Evolutionary conservation across 1,140 invertebrate species (phyloP).

Genomic region (Manduca sexta): DNA sequence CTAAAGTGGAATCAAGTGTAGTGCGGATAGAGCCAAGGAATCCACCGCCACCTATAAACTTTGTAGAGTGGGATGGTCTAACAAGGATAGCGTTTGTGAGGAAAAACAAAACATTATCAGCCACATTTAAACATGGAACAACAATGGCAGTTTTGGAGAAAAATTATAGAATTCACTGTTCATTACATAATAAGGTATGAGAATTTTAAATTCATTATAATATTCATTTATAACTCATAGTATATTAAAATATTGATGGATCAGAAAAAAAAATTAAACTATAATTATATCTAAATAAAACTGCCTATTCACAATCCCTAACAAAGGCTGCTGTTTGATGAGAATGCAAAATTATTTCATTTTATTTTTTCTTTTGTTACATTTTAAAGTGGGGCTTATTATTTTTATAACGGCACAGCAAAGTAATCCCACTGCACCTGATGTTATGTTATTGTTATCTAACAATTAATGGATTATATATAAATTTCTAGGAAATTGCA

Average conservation of each 20-base stretch:
- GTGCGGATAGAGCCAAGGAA: slow-evolving; percentile 97
- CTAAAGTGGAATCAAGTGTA: slow-evolving; percentile 99
- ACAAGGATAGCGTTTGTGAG: slow-evolving; percentile 95
- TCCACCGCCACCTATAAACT: slow-evolving; percentile 97
- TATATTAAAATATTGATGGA: neutral
- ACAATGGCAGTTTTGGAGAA: slow-evolving; percentile 90
- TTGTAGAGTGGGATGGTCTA: slow-evolving; percentile 98
- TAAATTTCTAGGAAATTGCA: slow-evolving; percentile 84
- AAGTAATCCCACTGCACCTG: too few relatives aligned
- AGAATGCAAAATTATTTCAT: too few relatives aligned
- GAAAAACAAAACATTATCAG: slow-evolving; percentile 95
- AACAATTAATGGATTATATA: too few relatives aligned
- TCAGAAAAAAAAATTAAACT: neutral
- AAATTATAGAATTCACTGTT: slow-evolving; percentile 93
- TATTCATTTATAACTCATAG: too few relatives aligned
- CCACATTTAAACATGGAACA: slow-evolving; percentile 89
- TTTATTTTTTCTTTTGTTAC: too few relatives aligned
- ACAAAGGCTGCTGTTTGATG: too few relatives aligned
- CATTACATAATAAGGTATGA: slow-evolving; percentile 87
- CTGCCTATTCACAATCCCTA: too few relatives aligned
- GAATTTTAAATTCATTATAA: too few relatives aligned
- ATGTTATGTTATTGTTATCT: too few relatives aligned
- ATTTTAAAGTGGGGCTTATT: too few relatives aligned
- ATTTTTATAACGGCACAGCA: too few relatives aligned
- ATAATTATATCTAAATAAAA: too few relatives aligned